A percentile compares a stretch with the other conserved stretches of the same genome.
phyloP scores from a whole-genome alignment of 2,113 vertebrate species.

The Eurypyga helias region DNA sequence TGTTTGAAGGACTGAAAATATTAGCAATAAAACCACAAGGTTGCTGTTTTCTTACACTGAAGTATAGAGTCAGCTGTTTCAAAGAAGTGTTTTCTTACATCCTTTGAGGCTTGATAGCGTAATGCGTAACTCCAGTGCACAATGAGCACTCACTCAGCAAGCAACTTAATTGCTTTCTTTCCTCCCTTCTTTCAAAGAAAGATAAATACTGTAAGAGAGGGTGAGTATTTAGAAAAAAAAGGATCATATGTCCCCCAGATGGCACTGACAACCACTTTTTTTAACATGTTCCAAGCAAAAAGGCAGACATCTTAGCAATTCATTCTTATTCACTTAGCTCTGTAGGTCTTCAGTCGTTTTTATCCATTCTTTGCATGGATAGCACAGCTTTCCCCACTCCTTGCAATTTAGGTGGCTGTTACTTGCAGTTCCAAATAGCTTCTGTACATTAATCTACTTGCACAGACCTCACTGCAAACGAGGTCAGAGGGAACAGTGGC shows the following conservation, averaged over 20 bases:
- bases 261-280: neutral
- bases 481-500: neutral
- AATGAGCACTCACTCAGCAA: neutral
- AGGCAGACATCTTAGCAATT: neutral
- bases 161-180: neutral
- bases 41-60: neutral
- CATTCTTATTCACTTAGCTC: neutral
- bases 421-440: neutral
- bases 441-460: neutral
- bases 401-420: neutral
- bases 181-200: neutral
- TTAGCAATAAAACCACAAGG: neutral
- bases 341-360: neutral
- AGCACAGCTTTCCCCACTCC: neutral
- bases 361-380: neutral
- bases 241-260: neutral
- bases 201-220: neutral
- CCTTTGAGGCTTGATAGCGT: neutral
- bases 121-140: neutral
- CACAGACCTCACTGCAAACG: neutral
- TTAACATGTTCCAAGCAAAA: neutral
- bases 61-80: neutral
- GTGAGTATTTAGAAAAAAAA: neutral
- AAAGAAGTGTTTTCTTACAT: neutral
- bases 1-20: neutral